These are phyloP conservation scores for Conomelus anceps DNA, from an alignment of 2,888 invertebrate genomes.

Conservation along the genomic window DNA sequence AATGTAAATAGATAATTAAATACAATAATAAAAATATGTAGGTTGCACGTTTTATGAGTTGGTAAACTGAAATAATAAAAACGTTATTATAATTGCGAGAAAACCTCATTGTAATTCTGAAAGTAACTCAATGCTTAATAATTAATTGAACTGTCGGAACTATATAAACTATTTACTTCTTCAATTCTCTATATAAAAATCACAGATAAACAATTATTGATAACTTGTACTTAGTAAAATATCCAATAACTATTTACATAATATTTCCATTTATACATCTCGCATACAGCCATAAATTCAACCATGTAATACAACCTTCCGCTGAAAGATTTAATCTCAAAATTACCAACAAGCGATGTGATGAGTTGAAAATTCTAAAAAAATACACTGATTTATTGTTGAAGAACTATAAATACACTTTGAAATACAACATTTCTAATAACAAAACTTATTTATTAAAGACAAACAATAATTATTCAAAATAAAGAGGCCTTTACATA, in stretches of 20 bases:
- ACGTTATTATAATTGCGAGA: neutral
- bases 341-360: neutral
- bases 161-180: neutral
- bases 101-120: neutral
- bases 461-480: neutral
- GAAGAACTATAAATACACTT: neutral
- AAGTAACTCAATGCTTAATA: neutral
- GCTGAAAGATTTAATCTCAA: neutral
- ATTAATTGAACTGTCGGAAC: neutral
- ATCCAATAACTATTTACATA: neutral
- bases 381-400: neutral
- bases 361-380: neutral
- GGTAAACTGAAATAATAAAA: neutral
- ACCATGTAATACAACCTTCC: neutral
- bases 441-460: too few relatives aligned
- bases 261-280: neutral
- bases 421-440: neutral
- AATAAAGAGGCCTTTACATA: neutral
- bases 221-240: neutral
- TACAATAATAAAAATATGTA: too few relatives aligned
- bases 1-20: too few relatives aligned
- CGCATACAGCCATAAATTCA: neutral
- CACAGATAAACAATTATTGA: neutral
- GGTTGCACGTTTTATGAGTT: too few relatives aligned
- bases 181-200: neutral